These are phyloP conservation scores for Ambastaia sidthimunki DNA, from an alignment of 2,797 vertebrate genomes.

Conservation along the genomic window DNA sequence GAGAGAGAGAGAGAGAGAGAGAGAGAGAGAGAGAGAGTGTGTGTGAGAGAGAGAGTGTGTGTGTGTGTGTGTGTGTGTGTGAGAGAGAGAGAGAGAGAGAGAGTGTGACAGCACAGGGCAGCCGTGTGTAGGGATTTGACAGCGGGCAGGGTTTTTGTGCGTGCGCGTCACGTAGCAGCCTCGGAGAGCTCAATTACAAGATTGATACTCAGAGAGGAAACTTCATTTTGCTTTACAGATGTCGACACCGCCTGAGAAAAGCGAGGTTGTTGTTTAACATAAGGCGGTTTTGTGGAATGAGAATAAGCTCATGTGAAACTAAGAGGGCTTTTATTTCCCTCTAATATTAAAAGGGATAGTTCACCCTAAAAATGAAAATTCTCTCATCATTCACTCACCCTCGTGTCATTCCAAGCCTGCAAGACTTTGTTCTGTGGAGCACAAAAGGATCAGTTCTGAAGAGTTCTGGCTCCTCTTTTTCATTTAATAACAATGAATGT, in stretches of 20 bases:
- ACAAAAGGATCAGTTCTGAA: neutral
- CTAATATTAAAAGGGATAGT: slow-evolving; percentile 34
- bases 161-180: slow-evolving; percentile 77
- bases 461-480: neutral
- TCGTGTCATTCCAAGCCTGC: neutral
- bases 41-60: neutral
- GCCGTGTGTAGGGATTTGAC: slow-evolving; percentile 45
- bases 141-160: slow-evolving; percentile 69
- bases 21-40: neutral
- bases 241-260: slow-evolving; percentile 75
- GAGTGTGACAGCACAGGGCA: slow-evolving; percentile 52
- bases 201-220: slow-evolving; percentile 82
- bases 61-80: slow-evolving; percentile 21
- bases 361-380: neutral
- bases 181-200: slow-evolving; percentile 82
- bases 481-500: neutral
- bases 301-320: slow-evolving; percentile 51
- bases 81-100: slow-evolving; percentile 44
- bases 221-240: slow-evolving; percentile 85
- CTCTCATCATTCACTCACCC: neutral
- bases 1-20: slow-evolving; percentile 47
- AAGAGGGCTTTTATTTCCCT: slow-evolving; percentile 52
- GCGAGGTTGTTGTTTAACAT: slow-evolving; percentile 74
- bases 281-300: slow-evolving; percentile 64
- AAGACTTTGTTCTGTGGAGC: neutral